A percentile compares a stretch with the other conserved stretches of the same genome.
phyloP scores from a whole-genome alignment of 2,888 invertebrate genomes.

The Saturnia pavonia region DNA sequence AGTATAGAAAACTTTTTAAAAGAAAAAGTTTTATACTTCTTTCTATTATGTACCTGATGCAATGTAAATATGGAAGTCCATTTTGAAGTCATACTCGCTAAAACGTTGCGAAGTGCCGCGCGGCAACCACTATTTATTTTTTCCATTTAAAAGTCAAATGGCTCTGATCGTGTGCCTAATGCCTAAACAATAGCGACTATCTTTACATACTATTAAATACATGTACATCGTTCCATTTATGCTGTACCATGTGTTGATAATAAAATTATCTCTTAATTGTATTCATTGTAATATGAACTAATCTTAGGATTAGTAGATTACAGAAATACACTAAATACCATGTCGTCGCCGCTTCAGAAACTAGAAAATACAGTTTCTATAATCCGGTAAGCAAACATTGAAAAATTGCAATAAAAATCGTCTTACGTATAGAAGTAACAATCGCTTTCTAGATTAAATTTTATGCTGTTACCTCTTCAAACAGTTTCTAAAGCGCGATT shows the following conservation, averaged over 20 bases:
- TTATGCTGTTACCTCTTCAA: not conserved
- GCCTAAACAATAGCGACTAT: too few relatives aligned
- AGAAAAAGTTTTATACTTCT: too few relatives aligned
- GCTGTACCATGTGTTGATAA: not conserved
- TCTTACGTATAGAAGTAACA: not conserved
- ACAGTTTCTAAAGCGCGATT: not conserved
- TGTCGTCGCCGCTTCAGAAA: not conserved
- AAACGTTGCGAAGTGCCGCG: too few relatives aligned
- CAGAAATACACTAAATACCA: not conserved
- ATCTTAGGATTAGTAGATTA: not conserved
- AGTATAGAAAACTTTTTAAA: too few relatives aligned
- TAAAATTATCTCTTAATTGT: not conserved
- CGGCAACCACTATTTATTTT: too few relatives aligned
- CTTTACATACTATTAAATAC: not conserved
- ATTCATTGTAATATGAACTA: not conserved
- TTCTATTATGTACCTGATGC: too few relatives aligned
- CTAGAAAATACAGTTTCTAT: not conserved
- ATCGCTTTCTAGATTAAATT: too few relatives aligned
- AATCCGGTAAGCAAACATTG: not conserved
- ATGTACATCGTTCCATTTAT: not conserved
- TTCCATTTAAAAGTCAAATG: too few relatives aligned
- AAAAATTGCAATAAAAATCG: not conserved
- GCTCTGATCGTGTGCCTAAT: too few relatives aligned
- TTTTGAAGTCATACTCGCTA: too few relatives aligned
- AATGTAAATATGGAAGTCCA: too few relatives aligned